Conservation (phyloP, 2,888 invertebrate genomes). For the Fabriciana adippe region DNA sequence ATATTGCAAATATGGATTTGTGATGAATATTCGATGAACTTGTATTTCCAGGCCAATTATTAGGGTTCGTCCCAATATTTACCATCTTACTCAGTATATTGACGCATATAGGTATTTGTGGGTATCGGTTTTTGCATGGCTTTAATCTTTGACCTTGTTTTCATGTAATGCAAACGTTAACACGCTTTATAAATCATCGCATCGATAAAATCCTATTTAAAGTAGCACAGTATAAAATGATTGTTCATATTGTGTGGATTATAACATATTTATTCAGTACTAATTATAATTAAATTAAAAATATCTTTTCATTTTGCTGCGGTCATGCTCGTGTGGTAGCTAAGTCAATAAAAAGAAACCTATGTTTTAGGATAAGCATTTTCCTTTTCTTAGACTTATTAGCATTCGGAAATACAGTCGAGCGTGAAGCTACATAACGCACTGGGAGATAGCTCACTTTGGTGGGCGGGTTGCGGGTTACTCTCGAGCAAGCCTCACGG, state of each 20-base stretch:
- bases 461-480: no score
- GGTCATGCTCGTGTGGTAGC: no score
- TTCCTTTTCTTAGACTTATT: no score
- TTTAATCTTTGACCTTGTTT: conserved; percentile 13
- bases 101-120: background rate
- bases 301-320: no score
- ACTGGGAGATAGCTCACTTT: no score
- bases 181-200: conserved; percentile 1
- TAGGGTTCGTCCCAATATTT: background rate
- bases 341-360: no score
- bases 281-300: background rate
- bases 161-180: background rate
- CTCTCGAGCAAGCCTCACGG: no score
- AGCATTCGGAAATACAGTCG: no score
- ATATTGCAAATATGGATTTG: no score
- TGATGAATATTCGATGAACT: background rate
- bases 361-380: no score
- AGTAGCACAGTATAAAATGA: no score
- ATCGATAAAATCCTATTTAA: conserved; percentile 1
- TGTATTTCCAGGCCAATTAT: background rate
- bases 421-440: no score
- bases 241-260: background rate
- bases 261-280: background rate
- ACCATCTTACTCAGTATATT: background rate
- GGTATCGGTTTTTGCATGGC: background rate